These are phyloP conservation scores for Actenoides hombroni DNA, from an alignment of 2,113 vertebrate species.

Conservation along the genomic window DNA sequence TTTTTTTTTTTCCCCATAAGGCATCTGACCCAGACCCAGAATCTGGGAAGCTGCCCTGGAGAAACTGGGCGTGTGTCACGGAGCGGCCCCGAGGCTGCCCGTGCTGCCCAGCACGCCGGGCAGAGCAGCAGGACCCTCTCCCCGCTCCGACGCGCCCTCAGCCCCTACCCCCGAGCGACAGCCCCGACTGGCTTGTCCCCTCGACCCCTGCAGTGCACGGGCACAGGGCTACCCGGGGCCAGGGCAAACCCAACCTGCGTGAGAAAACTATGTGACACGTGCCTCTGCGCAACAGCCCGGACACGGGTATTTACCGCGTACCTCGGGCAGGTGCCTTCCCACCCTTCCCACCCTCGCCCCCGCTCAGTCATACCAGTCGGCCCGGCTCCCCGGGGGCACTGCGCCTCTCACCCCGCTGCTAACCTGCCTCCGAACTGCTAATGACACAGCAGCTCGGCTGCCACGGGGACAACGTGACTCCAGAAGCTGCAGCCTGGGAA, in stretches of 20 bases:
- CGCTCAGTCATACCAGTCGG: background rate
- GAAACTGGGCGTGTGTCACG: background rate
- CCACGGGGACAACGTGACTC: constrained; percentile 40
- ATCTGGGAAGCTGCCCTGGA: background rate
- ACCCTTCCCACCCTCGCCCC: background rate
- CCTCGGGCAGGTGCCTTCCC: constrained; percentile 10
- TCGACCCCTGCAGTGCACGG: fast-evolving
- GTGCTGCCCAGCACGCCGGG: fast-evolving
- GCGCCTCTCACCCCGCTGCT: background rate
- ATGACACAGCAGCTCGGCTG: constrained; percentile 30
- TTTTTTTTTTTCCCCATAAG: background rate
- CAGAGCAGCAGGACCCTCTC: background rate
- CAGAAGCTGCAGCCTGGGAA: background rate
- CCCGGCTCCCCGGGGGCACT: constrained; percentile 1
- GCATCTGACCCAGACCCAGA: background rate
- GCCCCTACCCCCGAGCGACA: fast-evolving
- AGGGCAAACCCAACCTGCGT: background rate
- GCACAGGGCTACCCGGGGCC: fast-evolving
- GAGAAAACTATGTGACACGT: constrained; percentile 47
- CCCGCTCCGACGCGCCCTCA: fast-evolving
- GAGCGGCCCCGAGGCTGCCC: fast-evolving
- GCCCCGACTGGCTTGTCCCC: background rate
- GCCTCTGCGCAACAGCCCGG: background rate
- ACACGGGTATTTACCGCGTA: background rate
- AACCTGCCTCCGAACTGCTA: constrained; percentile 13